These are phyloP conservation scores for Bedellia somnulentella DNA, from an alignment of 2,888 invertebrate species.

Conservation along the genomic window DNA sequence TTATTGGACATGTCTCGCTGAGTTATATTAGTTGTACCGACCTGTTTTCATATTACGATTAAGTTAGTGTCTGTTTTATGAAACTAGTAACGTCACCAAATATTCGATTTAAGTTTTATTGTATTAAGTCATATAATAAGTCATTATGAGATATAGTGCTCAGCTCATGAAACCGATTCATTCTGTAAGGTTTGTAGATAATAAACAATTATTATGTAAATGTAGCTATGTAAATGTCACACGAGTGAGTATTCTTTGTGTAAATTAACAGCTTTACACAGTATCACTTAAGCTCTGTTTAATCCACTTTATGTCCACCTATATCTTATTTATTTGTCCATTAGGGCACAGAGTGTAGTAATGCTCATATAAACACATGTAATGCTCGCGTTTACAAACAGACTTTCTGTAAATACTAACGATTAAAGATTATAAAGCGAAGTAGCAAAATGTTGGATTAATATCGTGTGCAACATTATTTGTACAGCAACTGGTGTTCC, in stretches of 20 bases:
- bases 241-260: conserved; percentile 60
- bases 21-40: conserved; percentile 24
- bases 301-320: no score
- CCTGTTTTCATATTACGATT: conserved; percentile 39
- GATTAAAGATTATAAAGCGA: conserved; percentile 27
- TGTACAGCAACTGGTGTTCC: conserved; percentile 59
- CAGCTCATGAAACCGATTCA: conserved; percentile 30
- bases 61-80: conserved; percentile 41
- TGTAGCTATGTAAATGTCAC: no score
- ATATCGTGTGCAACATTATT: no score
- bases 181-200: conserved; percentile 55
- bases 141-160: conserved; percentile 57
- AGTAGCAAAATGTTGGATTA: no score
- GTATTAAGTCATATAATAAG: conserved; percentile 56
- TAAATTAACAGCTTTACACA: conserved; percentile 59
- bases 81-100: conserved; percentile 53
- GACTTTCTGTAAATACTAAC: conserved; percentile 50
- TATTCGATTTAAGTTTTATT: conserved; percentile 59
- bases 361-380: conserved; percentile 39
- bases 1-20: conserved; percentile 15
- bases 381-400: conserved; percentile 29
- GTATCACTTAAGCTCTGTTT: conserved; percentile 45
- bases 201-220: no score
- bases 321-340: no score
- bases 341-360: conserved; percentile 40